Conservation (phyloP, 2,797 vertebrate species). For the Choloepus didactylus region DNA sequence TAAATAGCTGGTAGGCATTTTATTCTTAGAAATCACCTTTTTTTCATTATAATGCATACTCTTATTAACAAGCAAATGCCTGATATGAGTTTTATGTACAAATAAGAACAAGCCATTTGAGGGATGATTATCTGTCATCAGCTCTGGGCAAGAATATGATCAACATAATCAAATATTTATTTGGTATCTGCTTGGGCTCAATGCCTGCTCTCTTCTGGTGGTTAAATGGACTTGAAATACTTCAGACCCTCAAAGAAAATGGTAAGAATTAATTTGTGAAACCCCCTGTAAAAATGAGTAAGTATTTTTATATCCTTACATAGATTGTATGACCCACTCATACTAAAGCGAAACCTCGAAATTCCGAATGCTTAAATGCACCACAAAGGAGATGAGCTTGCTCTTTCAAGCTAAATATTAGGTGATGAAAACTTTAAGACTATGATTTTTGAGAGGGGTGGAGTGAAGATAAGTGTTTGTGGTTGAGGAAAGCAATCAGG, state of each 20-base stretch:
- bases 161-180: conserved; percentile 62
- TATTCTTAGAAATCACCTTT: background rate
- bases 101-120: background rate
- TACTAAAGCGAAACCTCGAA: background rate
- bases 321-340: background rate
- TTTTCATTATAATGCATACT: background rate
- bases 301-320: background rate
- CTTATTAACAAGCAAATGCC: conserved; percentile 32
- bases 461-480: background rate
- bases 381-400: background rate
- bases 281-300: conserved; percentile 27
- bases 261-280: conserved; percentile 29
- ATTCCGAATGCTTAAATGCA: conserved; percentile 10
- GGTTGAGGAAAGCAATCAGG: background rate
- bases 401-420: conserved; percentile 26
- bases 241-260: conserved; percentile 1
- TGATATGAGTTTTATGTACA: background rate
- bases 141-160: conserved; percentile 16
- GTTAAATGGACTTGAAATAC: background rate
- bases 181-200: background rate
- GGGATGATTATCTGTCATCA: background rate
- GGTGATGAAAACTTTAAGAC: background rate
- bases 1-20: background rate
- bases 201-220: background rate
- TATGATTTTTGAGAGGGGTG: background rate